Evolutionary conservation across 2,113 vertebrate genomes (phyloP).

Genomic region (Serilophus lunatus): DNA sequence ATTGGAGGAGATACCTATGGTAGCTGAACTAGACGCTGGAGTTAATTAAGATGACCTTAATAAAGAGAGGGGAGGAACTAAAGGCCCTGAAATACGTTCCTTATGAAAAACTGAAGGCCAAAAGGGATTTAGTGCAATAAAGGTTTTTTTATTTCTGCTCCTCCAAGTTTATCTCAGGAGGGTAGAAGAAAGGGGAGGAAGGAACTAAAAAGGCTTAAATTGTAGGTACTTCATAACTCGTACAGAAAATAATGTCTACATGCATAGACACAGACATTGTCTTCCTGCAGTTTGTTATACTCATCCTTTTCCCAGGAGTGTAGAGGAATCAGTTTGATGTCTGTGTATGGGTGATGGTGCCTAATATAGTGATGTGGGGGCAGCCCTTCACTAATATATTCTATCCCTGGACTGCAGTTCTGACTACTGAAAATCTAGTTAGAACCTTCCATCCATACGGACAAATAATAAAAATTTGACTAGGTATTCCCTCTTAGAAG

Average conservation of each 20-base stretch:
- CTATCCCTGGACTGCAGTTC: background rate
- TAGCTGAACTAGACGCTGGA: background rate
- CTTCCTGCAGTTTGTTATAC: background rate
- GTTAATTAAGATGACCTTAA: constrained; percentile 27
- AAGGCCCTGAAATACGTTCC: background rate
- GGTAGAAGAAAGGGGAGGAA: background rate
- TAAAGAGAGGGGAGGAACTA: background rate
- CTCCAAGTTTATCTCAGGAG: background rate
- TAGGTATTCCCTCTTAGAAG: background rate
- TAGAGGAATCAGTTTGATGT: background rate
- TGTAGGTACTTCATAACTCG: background rate
- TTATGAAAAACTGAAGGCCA: background rate
- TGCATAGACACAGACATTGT: background rate
- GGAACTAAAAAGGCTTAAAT: background rate
- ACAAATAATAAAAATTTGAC: background rate
- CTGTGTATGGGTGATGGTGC: background rate
- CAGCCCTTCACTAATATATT: background rate
- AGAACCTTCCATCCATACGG: background rate
- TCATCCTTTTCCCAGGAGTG: background rate
- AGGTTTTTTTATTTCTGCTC: background rate
- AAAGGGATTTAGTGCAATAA: background rate
- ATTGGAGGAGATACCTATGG: background rate
- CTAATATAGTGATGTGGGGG: background rate
- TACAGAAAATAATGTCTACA: background rate
- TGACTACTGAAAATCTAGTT: background rate